phyloP scores from a whole-genome alignment of 2,113 vertebrate genomes.

The Platichthys stellatus region DNA sequence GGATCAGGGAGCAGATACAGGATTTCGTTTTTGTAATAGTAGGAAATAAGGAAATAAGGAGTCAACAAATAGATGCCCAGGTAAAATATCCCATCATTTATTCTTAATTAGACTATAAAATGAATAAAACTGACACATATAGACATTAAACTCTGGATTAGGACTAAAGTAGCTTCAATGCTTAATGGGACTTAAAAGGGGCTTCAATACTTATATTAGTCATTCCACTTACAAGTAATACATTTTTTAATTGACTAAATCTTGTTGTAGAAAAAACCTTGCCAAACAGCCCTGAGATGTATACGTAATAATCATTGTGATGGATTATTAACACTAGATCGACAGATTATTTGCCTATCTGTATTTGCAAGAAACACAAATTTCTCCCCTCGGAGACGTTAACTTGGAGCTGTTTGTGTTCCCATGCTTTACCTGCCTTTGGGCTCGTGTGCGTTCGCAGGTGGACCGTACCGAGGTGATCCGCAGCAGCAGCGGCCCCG shows the following conservation, averaged over 20 bases:
- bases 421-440: not conserved
- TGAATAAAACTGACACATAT: not conserved
- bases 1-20: too few species aligned
- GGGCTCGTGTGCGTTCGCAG: constrained; percentile 71
- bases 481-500: constrained; percentile 91
- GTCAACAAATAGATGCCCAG: not conserved
- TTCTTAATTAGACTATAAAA: not conserved
- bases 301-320: not conserved
- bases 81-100: not conserved
- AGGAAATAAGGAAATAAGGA: not conserved
- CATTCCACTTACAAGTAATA: too few species aligned
- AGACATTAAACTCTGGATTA: too few species aligned
- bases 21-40: not conserved
- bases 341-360: not conserved
- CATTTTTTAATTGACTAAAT: too few species aligned
- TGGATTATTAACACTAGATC: not conserved
- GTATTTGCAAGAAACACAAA: not conserved
- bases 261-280: too few species aligned
- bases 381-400: not conserved
- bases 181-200: too few species aligned
- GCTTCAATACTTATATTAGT: too few species aligned
- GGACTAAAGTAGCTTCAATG: too few species aligned
- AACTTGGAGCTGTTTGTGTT: not conserved
- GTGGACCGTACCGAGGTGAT: constrained; percentile 98
- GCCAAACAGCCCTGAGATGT: not conserved